Evolutionary conservation across 1,140 invertebrate genomes (phyloP).

Genomic region (Mycetomoellerius zeteki): DNA sequence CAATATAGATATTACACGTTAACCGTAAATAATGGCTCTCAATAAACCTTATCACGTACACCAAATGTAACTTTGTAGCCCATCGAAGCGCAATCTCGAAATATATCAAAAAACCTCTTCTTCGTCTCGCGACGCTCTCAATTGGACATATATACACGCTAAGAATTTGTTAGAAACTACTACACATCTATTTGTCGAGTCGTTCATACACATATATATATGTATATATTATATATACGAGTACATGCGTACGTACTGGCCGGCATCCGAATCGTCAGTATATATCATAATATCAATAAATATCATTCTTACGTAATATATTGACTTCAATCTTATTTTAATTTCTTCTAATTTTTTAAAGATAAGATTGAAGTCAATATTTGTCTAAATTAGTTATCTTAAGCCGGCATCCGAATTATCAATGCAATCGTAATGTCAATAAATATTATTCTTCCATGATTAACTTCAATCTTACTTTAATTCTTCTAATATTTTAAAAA

Average conservation of each 20-base stretch:
- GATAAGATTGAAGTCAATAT: not conserved
- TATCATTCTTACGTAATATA: not conserved
- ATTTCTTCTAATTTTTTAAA: not conserved
- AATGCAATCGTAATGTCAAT: constrained; percentile 60
- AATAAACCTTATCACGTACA: constrained; percentile 64
- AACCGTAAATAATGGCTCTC: constrained; percentile 64
- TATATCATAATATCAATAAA: constrained; percentile 70
- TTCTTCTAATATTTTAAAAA: not conserved
- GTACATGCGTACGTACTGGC: constrained; percentile 22
- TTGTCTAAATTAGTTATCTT: not conserved
- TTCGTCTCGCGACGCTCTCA: constrained; percentile 67
- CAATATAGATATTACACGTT: constrained; percentile 62
- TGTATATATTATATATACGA: constrained; percentile 75
- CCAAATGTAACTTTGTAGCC: constrained; percentile 62
- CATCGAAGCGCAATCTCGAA: constrained; percentile 57
- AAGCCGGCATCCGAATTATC: too few relatives aligned
- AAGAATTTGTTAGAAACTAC: constrained; percentile 85
- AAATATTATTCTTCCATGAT: constrained; percentile 49
- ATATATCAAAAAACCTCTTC: constrained; percentile 63
- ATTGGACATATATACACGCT: constrained; percentile 86
- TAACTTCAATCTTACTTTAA: not conserved
- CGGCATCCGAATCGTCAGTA: not conserved
- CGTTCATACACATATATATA: constrained; percentile 73
- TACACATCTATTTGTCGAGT: constrained; percentile 83
- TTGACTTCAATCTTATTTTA: constrained; percentile 11